Evolutionary conservation across 2,888 invertebrate species (phyloP), one percentile per base, ranked within the genome.

Genomic region (Xanthostigma xanthostigma): DNA sequence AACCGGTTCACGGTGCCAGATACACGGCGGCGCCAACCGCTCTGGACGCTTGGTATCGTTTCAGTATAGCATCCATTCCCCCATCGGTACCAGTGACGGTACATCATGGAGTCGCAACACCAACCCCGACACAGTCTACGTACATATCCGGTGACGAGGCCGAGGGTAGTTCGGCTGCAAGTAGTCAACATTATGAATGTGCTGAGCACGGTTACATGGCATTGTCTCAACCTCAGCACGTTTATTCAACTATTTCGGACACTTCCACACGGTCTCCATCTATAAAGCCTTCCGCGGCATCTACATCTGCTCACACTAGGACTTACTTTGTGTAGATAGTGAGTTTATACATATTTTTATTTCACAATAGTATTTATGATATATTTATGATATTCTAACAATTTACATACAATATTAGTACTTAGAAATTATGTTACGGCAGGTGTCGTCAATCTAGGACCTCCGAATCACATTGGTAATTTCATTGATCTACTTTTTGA

Each of bases 11-110:
- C 58, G 57, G 69, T 67, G 57, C 72, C 63, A 64, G 75, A 65
- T 84, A 84, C 62, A 81, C 83, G 42, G 79, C 84, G 40, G 81
- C 84, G 46, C 84, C 85, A 45, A 81, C 82, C 54, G 77, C 79
- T 49, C 75, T 78, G 43, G 81, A 81, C 59, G 74, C 76, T 56
- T 84, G 83, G 82, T 81, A 78, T 64, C 81, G 81, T 67, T 78
- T 77, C 57, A 74, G 75, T 50, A 74, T 77, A 17, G 75, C 76
- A 73, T 43, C 39, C 45, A 48, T 70, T 70, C 67, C 64, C 69
- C 63, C 65, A 69, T 63, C 67, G 65, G 64, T 70, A 63, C 41
- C 51, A 46, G 55, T 65, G 67, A 54, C 70, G 69, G 60, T 68
- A 72, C 57, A 70, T 67, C 49, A 72, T 70, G 60, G 71, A 68